Evolutionary conservation across 2,113 vertebrate genomes (phyloP).

Genomic region (Rhea americana): DNA sequence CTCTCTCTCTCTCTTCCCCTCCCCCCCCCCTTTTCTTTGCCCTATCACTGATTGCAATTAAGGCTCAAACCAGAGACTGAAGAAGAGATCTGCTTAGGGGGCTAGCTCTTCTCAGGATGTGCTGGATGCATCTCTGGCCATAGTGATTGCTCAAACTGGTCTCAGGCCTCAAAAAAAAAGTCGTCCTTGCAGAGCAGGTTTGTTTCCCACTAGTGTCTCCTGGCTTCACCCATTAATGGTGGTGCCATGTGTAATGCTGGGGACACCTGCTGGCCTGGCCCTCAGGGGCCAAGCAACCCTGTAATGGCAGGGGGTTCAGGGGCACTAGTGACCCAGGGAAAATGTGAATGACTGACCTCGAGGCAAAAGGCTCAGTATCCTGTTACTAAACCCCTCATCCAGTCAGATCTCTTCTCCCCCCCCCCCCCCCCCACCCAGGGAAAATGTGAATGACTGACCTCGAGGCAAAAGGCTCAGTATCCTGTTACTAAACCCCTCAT

Average conservation of each 20-base stretch:
- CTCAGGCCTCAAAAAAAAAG: neutral
- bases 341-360: neutral
- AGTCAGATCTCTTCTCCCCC: neutral
- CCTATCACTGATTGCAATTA: neutral
- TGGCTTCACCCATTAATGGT: neutral
- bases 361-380: neutral
- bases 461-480: neutral
- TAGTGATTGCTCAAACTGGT: neutral
- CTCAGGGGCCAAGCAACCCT: rapidly evolving
- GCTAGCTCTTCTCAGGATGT: neutral
- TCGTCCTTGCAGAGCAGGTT: neutral
- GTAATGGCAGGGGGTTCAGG: neutral
- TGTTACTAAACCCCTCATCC: slow-evolving; percentile 26
- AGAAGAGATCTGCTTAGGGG: neutral
- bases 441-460: neutral
- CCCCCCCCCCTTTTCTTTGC: neutral
- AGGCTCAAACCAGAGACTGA: neutral
- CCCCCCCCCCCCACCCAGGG: neutral
- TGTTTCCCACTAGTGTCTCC: neutral
- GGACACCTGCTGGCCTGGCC: neutral
- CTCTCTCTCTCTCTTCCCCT: neutral
- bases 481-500: slow-evolving; percentile 27
- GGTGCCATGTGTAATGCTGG: neutral
- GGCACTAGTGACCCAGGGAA: neutral
- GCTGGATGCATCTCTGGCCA: neutral